These are phyloP conservation scores for Cyanistes caeruleus DNA, from an alignment of 2,113 vertebrate genomes.

Conservation along the genomic window DNA sequence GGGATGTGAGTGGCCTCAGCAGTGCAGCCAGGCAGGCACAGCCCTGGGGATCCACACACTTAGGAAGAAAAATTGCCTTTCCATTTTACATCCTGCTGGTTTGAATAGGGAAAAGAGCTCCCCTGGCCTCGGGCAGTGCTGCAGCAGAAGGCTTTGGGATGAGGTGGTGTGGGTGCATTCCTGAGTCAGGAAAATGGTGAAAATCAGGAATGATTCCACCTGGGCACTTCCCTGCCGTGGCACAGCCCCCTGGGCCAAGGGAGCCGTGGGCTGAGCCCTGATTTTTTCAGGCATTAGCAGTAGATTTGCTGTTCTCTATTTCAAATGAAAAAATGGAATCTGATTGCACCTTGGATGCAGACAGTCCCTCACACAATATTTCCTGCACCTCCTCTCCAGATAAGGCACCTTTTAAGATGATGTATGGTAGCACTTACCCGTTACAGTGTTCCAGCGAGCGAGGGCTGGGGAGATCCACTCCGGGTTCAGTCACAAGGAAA, in stretches of 20 bases:
- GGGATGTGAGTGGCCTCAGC: background rate
- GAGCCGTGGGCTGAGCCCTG: background rate
- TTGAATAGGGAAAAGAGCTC: background rate
- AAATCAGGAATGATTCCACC: background rate
- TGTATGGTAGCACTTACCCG: constrained; percentile 67
- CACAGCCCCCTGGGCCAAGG: fast-evolving
- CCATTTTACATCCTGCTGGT: fast-evolving
- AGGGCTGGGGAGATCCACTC: constrained; percentile 33
- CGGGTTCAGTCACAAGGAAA: background rate
- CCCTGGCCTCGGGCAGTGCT: background rate
- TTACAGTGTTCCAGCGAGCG: constrained; percentile 47
- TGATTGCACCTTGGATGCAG: background rate
- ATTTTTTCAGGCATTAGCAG: background rate
- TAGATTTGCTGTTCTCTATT: background rate
- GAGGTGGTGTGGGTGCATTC: fast-evolving
- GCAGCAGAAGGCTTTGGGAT: background rate
- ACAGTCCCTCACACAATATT: constrained; percentile 42
- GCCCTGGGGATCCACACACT: background rate
- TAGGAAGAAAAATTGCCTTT: background rate
- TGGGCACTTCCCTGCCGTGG: background rate
- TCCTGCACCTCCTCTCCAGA: constrained; percentile 59
- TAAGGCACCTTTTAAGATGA: constrained; percentile 69
- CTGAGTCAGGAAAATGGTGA: fast-evolving
- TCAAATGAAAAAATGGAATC: constrained; percentile 55
- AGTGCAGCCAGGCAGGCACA: fast-evolving